Evolutionary conservation across 2,888 invertebrate species (phyloP), one percentile per base, ranked within the genome.

Genomic region (Xiphydria camelus): DNA sequence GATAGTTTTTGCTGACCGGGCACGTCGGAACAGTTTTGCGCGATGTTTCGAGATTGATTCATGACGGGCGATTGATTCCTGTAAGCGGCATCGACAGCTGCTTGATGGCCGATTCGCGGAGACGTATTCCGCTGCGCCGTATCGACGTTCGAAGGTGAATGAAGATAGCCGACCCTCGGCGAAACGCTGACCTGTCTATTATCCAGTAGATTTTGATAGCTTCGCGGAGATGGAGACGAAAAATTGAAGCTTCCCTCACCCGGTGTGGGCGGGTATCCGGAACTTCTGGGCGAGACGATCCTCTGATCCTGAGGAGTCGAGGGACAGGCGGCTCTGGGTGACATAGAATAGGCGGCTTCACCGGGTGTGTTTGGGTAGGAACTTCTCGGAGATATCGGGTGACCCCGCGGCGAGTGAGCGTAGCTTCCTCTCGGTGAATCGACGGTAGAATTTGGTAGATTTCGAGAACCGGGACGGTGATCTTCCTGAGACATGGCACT

Each of bases 401-500:
- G 69, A 10, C 57, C 51, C 42, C 73, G 53, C 4, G 73, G 68
- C 3, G 71, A 68, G 21, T 64, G 59, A 12, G 46, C 44, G 19
- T 70, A 70, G 40, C 42, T 53, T 20, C 57, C 62, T 32, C 68
- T 58, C 1, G 66, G 62, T 2, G 68, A 65, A 12, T 73, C 73
- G 9, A 57, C 50, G 1, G 61, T 62, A 9, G 70, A 62, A 44
- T 68, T 70, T 22, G 66, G 68, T 10, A 67, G 41, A 45, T 66
- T 74, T 45, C 69, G 55, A 1, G 75, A 73, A 4, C 65, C 62
- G 4, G 73, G 69, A 39, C 71, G 60, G 19, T 31, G 29, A 15
- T 73, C 73, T 9, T 75, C 74, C 23, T 72, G 75, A 1, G 73
- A 70, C 6, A 70, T 43, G 3, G 64, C 52, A 41, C 72, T 73